phyloP scores from a whole-genome alignment of 2,888 invertebrate genomes.

The Ectobius pallidus region DNA sequence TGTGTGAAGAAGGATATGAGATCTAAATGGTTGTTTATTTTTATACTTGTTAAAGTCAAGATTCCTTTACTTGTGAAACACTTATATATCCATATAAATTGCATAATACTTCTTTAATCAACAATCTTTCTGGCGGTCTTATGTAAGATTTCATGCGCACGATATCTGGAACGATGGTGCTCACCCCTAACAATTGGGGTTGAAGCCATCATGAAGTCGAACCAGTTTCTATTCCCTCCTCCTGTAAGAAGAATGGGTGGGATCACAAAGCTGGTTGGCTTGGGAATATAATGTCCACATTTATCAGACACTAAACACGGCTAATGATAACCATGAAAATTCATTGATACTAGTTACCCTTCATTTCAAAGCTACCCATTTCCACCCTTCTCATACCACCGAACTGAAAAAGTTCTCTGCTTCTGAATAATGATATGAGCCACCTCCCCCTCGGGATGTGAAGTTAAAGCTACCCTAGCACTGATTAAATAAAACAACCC shows the following conservation, averaged over 20 bases:
- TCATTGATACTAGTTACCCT: constrained; percentile 34
- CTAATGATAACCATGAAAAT: constrained; percentile 37
- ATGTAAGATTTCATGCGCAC: background rate
- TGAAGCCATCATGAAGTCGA: constrained; percentile 23
- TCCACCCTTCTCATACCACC: background rate
- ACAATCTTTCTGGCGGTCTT: background rate
- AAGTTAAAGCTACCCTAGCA: too few species aligned
- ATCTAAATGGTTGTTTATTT: too few species aligned
- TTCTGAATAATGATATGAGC: too few species aligned
- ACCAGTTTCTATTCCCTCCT: background rate
- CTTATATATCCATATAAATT: background rate
- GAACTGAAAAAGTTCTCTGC: too few species aligned
- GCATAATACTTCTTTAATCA: background rate
- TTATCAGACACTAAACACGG: constrained; percentile 36
- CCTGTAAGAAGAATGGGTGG: background rate
- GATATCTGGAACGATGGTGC: background rate
- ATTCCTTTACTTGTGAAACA: too few species aligned
- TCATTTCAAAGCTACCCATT: background rate
- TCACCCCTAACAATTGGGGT: constrained; percentile 4
- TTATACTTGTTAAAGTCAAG: too few species aligned
- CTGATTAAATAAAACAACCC: too few species aligned
- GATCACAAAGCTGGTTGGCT: constrained; percentile 19
- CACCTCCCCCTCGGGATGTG: too few species aligned
- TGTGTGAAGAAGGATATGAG: too few species aligned
- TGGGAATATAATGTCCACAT: constrained; percentile 23